Conservation (phyloP, 2,797 vertebrate species). For the Cichlasoma orientale region DNA sequence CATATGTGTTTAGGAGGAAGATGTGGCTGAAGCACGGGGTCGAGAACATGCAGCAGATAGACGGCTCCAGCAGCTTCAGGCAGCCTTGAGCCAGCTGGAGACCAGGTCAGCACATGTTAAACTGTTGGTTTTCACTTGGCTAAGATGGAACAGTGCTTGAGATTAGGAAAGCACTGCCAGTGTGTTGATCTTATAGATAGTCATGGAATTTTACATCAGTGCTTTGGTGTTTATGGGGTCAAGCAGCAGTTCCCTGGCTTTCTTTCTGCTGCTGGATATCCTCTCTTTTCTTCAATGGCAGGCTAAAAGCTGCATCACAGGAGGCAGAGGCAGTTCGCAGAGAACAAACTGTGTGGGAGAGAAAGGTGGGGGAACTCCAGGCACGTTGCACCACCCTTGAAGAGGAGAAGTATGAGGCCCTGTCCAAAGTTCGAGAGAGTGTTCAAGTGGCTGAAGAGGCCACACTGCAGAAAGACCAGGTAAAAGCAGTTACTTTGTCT, state of each 20-base stretch:
- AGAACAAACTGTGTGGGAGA: constrained; percentile 85
- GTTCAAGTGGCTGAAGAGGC: constrained; percentile 91
- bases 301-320: constrained; percentile 82
- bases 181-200: constrained; percentile 5
- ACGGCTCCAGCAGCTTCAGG: constrained; percentile 86
- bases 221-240: constrained; percentile 4
- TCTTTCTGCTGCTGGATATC: neutral
- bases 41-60: constrained; percentile 88
- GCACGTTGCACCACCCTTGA: constrained; percentile 79
- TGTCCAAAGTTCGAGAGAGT: constrained; percentile 85
- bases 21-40: constrained; percentile 79
- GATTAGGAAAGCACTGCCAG: neutral
- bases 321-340: constrained; percentile 82
- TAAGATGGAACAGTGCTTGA: neutral
- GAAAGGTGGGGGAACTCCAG: constrained; percentile 86
- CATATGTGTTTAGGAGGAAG: constrained; percentile 84
- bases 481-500: constrained; percentile 45
- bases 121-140: neutral
- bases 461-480: constrained; percentile 90
- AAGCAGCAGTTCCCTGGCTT: constrained; percentile 7
- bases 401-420: constrained; percentile 86
- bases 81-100: constrained; percentile 86
- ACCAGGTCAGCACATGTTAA: constrained; percentile 79
- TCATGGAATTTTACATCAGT: constrained; percentile 1
- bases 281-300: constrained; percentile 51